Evolutionary conservation across 2,888 invertebrate genomes (phyloP).

Genomic region (Pandemis corylana): DNA sequence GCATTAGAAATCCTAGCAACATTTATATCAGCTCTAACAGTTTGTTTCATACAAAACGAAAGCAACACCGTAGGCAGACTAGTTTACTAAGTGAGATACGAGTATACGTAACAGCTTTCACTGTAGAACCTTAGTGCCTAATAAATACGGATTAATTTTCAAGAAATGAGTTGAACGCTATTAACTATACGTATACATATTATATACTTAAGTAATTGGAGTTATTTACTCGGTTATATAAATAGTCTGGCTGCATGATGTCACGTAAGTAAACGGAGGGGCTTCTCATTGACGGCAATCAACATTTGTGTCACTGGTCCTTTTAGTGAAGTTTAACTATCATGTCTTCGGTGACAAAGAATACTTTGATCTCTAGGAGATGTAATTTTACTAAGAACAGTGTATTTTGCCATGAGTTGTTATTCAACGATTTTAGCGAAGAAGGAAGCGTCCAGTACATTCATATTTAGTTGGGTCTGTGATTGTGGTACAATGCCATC

Average conservation of each 20-base stretch:
- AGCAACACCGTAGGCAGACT: slow-evolving; percentile 3
- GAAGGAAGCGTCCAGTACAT: no score
- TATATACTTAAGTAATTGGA: slow-evolving; percentile 27
- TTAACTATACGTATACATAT: neutral
- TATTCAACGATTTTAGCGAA: no score
- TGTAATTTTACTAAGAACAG: neutral
- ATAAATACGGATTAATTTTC: slow-evolving; percentile 15
- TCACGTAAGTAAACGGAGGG: slow-evolving; percentile 56
- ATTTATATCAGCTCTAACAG: neutral
- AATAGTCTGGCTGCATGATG: slow-evolving; percentile 58
- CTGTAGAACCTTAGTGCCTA: neutral
- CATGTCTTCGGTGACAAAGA: neutral
- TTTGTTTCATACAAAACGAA: neutral
- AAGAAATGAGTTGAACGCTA: slow-evolving; percentile 6
- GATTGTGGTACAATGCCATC: no score
- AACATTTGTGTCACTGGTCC: slow-evolving; percentile 40
- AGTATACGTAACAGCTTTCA: neutral
- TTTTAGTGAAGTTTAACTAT: neutral
- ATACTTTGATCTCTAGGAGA: neutral
- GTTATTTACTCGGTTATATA: slow-evolving; percentile 39
- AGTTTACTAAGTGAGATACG: neutral
- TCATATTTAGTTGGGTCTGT: no score
- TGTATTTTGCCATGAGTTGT: no score
- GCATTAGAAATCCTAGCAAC: neutral
- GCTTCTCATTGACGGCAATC: slow-evolving; percentile 58